A percentile compares a stretch with the other conserved stretches of the same genome.
phyloP scores from a whole-genome alignment of 2,113 vertebrate genomes.

The Grus americana region DNA sequence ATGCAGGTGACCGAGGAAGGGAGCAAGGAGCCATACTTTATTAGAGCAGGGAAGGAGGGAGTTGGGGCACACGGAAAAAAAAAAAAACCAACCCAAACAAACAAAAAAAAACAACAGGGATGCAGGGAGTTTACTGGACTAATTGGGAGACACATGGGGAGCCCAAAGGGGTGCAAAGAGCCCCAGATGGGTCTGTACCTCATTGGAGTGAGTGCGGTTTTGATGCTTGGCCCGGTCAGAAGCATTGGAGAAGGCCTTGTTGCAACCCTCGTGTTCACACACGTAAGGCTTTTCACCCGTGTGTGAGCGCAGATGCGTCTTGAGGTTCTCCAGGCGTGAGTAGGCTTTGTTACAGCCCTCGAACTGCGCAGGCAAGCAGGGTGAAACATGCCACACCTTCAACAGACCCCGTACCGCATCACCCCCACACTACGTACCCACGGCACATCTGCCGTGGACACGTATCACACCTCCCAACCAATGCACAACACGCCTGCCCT shows the following conservation, averaged over 20 bases:
- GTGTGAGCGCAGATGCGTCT: conserved; percentile 94
- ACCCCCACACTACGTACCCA: not conserved
- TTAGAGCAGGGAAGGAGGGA: not conserved
- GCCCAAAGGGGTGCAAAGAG: not conserved
- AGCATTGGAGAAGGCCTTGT: conserved; percentile 97
- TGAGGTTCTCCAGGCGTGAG: conserved; percentile 96
- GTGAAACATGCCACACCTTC: not conserved
- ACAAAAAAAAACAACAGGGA: accelerated
- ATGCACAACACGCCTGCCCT: accelerated
- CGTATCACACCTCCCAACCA: not conserved
- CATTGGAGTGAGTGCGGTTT: conserved; percentile 96
- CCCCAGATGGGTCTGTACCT: conserved; percentile 73
- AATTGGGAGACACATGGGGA: accelerated
- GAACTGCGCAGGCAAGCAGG: conserved; percentile 75
- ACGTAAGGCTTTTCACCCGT: conserved; percentile 97
- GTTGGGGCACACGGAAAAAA: accelerated
- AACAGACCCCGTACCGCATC: accelerated
- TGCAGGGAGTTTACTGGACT: accelerated
- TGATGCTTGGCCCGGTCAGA: conserved; percentile 97
- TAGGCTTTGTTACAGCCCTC: conserved; percentile 99
- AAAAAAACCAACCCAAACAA: no score
- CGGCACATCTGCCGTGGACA: accelerated
- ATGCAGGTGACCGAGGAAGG: not conserved
- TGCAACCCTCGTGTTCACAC: conserved; percentile 96
- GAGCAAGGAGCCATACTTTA: not conserved